Evolutionary conservation across 2,113 vertebrate species (phyloP), one percentile per base, ranked within the genome.

Genomic region (Colossoma macropomum): DNA sequence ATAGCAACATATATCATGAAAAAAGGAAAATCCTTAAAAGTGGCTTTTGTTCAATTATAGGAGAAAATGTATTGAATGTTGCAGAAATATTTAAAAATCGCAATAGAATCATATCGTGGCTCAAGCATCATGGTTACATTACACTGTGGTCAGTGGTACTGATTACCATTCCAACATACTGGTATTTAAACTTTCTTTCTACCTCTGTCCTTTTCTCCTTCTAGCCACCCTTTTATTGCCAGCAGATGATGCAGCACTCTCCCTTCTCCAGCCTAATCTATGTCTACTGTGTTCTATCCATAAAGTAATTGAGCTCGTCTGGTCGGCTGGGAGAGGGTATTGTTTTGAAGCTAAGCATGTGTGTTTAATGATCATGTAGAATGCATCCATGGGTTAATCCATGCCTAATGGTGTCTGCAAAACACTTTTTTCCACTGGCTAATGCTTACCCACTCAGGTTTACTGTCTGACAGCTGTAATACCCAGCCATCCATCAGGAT

Each of bases 401-500:
- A 71, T 71, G 41, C 41, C 68, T 71, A 71, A 71, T 25, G 38
- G 21, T 38, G 68, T 71, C 38, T 71, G 34, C 21, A 71, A 71
- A 71, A n/a, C 38, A 25, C 68, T n/a, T 71, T 45, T 71, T 71
- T 11, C 23, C 38, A 23, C 68, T 45, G 68, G 21, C 34, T 45
- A 25, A 38, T 71, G 68, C 68, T 41, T 71, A 69, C 38, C 41
- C 66, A 84, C 32, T 66, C 54, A 41, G 32, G 52, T 41, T 59
- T 56, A 71, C 65, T 54, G 66, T 12, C 48, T 72, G 75, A 54
- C 56, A 84, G 82, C 75, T 72, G 82, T 84, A 78, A 84, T 50
- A 75, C 25, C 81, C 66, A 62, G 50, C 56, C 54, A 34, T 71
- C 75, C 70, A 73, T 78, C 68, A 78, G 82, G 75, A 78, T 63